Evolutionary conservation across 2,113 vertebrate species (phyloP), one percentile per base, ranked within the genome.

Genomic region (Cervus canadensis): DNA sequence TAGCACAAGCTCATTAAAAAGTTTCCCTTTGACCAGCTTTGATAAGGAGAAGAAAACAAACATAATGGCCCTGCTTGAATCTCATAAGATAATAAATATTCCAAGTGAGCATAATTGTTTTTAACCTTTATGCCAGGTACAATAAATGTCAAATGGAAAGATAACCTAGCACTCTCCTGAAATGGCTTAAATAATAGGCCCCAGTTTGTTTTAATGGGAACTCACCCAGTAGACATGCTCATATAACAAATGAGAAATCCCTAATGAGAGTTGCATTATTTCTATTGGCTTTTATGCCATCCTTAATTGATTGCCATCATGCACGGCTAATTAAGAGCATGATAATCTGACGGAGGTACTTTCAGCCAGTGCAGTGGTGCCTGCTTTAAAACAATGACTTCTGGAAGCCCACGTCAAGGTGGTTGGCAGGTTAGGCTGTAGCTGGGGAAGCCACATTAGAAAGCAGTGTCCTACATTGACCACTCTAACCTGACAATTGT

Each of bases 231-330:
- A 98, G 92, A 95, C 78, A 96, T 52, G 96, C 74, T 97, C 78
- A 96, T 97, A 98, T 57, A 98, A 93, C 96, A 97, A 98, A 98
- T 98, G 96, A 94, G 96, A 98, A 98, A 97, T 95, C 89, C 83
- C 86, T 98, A 97, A 97, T 81, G 97, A 90, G 97, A 96, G n/a
- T 88, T 96, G 83, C 36, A 94, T 81, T 97, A 82, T 92, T 97
- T 98, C 96, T 95, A 91, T 96, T 97, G 95, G 96, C 92, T 98
- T 98, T 98, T 98, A 97, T 93, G 97, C 96, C 91, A 98, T 96
- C 90, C 93, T 98, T 95, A 98, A 98, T 98, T 78, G 97, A 99
- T 98, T 98, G 88, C 93, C 94, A 98, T 97, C 97, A 96, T 98
- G 79, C 96, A 96, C 10, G 12, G 95, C 97, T 99, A 98, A 99